Base-by-base conservation (phyloP, 2,113 vertebrate species). In the Podarcis raffonei region DNA sequence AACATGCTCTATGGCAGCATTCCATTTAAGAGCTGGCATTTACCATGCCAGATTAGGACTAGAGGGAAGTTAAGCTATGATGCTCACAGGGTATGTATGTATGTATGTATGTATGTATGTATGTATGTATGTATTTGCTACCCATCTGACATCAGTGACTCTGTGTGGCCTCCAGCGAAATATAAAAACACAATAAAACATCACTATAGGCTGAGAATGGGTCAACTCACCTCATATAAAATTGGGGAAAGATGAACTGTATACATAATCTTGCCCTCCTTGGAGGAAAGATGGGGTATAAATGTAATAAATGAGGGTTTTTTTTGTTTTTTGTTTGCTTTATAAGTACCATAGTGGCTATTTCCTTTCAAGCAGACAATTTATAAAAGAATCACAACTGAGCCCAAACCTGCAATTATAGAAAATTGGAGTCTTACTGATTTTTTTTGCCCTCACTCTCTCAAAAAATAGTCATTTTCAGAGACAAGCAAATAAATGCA, bases 341-440 rank as follows among this genome's bases (percentile, higher is more conserved):
- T 48, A 92, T 35, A n/a, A 89, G 48, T 81, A 20, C 87, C 88
- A 89, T 16, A 12, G 32, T 71, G 69, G 53, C 88, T 15, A 42
- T 86, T 89, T 94, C 62, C 37, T 89, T 88, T 91, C 62, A 94
- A 94, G 84, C 4, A 87, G 39, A 62, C 15, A 27, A 89, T 16
- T 90, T 87, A 90, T 72, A 0, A 37, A 35, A 7, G 65, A 87
- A 88, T 90, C 57, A 74, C 75, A 79, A 90, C 90, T 92, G 94
- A 94, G 83, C 35, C 23, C 5, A 1, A 86, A 48, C 86, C 81
- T 93, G 39, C n/a, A 57, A 48, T 93, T 94, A 93, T 74, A 88
- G 83, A 94, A 92, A 86, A 87, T 89, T 89, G 37, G 42, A 74
- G 89, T 89, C 92, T 90, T 92, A 91, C 88, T 92, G 86, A 93